Conservation (phyloP, 2,888 invertebrate genomes). For the Stenodera caucasica region DNA sequence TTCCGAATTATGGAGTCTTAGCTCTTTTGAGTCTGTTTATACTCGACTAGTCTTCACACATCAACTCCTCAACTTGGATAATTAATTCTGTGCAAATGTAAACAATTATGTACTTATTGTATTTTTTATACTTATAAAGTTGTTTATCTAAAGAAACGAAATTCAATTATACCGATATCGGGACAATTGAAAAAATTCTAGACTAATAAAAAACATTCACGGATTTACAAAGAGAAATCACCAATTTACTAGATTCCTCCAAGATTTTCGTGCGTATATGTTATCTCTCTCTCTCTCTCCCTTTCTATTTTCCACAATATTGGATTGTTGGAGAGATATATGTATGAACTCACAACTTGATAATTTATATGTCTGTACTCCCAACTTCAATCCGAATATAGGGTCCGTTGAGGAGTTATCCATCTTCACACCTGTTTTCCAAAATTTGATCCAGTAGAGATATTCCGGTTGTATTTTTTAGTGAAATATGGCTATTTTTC, state of each 20-base stretch:
- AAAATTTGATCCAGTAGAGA: constrained; percentile 24
- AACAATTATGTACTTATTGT: neutral
- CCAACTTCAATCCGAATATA: neutral
- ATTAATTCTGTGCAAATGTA: constrained; percentile 11
- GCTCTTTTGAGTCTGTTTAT: neutral
- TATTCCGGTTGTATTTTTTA: constrained; percentile 12
- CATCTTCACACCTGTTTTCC: constrained; percentile 23
- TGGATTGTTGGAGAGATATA: neutral
- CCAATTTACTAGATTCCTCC: constrained; percentile 3
- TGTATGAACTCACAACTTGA: neutral
- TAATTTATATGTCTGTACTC: constrained; percentile 3
- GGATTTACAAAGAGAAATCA: constrained; percentile 12
- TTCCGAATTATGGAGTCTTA: too few relatives aligned
- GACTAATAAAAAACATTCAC: neutral
- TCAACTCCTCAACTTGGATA: neutral
- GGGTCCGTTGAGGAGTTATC: constrained; percentile 22
- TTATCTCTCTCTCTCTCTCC: neutral
- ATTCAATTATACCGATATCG: neutral
- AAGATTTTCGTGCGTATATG: neutral
- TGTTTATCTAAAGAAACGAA: too few relatives aligned
- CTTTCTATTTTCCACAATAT: neutral
- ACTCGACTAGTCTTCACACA: neutral
- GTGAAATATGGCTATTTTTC: constrained; percentile 14
- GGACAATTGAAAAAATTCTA: neutral
- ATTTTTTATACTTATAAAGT: too few relatives aligned